Evolutionary conservation across 2,888 invertebrate genomes (phyloP).

Genomic region (Phortica magna): DNA sequence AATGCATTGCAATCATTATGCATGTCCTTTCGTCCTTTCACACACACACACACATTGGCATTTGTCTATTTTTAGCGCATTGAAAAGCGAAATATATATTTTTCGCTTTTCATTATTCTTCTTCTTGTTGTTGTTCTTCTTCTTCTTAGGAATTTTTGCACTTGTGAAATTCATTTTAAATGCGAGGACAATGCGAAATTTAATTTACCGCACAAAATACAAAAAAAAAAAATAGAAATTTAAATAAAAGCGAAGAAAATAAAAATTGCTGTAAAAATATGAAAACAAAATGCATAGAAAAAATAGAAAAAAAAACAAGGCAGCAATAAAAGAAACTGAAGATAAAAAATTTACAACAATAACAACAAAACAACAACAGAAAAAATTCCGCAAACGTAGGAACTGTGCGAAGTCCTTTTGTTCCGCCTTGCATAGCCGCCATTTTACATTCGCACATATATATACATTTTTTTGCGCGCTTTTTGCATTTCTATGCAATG

Average conservation of each 20-base stretch:
- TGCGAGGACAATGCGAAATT: constrained; percentile 61
- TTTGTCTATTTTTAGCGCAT: constrained; percentile 33
- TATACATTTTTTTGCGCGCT: neutral
- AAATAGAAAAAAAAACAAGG: neutral
- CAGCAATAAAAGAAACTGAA: neutral
- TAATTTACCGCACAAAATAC: constrained; percentile 65
- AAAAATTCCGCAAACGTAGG: neutral
- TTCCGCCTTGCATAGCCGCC: constrained; percentile 15
- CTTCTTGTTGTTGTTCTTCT: constrained; percentile 36
- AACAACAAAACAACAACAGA: neutral
- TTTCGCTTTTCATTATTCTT: constrained; percentile 33
- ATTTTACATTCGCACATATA: constrained; percentile 6
- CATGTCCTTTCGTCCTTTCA: constrained; percentile 36
- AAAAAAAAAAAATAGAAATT: constrained; percentile 50
- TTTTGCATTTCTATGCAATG: too few relatives aligned
- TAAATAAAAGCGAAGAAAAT: constrained; percentile 46
- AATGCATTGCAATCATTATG: constrained; percentile 47
- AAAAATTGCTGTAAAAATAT: constrained; percentile 40
- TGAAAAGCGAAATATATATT: constrained; percentile 29
- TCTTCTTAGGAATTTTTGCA: constrained; percentile 48
- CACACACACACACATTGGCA: constrained; percentile 35
- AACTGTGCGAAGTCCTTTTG: constrained; percentile 11
- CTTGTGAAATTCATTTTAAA: constrained; percentile 53
- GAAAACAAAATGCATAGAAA: neutral
- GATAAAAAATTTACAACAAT: neutral